Conservation (phyloP, 2,888 invertebrate species). For the Tipula lateralis region DNA sequence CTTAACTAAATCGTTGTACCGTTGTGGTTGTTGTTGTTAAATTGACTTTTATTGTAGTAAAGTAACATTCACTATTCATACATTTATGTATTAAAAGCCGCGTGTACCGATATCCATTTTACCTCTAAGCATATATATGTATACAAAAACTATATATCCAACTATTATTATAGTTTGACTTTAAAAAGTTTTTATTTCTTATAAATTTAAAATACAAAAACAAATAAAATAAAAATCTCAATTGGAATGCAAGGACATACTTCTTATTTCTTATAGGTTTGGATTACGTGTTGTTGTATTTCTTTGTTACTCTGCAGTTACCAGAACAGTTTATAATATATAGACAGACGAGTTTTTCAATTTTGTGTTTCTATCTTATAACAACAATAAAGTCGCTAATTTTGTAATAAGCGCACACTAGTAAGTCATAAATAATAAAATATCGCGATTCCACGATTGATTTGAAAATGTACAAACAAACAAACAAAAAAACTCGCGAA, state of each 20-base stretch:
- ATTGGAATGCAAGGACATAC: constrained; percentile 19
- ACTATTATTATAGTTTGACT: neutral
- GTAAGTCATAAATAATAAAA: neutral
- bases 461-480: neutral
- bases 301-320: constrained; percentile 1
- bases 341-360: neutral
- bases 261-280: constrained; percentile 2
- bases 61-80: neutral
- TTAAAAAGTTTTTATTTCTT: neutral
- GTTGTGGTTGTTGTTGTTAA: neutral
- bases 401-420: neutral
- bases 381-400: neutral
- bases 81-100: neutral
- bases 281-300: neutral
- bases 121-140: too few relatives aligned
- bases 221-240: neutral
- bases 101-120: neutral
- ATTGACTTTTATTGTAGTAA: neutral
- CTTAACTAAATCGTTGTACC: neutral
- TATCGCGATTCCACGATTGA: neutral
- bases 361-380: neutral
- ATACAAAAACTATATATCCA: neutral
- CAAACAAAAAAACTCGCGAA: neutral
- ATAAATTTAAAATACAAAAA: neutral
- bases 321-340: neutral